Evolutionary conservation across 2,888 invertebrate genomes (phyloP).

Genomic region (Lingula anatina): DNA sequence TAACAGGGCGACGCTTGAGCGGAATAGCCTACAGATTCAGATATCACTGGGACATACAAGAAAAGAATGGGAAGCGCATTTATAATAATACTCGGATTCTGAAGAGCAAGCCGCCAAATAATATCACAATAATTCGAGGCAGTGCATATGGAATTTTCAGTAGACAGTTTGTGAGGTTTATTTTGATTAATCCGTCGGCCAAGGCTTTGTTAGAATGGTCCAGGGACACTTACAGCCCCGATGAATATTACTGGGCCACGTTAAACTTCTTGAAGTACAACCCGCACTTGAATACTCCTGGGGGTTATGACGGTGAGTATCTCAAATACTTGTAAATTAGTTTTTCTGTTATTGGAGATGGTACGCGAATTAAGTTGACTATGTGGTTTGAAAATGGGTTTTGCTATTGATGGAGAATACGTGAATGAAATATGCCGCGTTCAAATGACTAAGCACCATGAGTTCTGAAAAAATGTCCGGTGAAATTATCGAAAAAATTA

Average conservation of each 20-base stretch:
- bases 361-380: too few species aligned
- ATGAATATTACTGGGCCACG: slow-evolving; percentile 40
- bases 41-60: not conserved
- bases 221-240: slow-evolving; percentile 29
- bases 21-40: slow-evolving; percentile 7
- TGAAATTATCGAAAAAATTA: too few species aligned
- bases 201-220: slow-evolving; percentile 25
- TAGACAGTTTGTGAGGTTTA: slow-evolving; percentile 26
- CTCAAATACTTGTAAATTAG: too few species aligned
- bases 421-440: too few species aligned
- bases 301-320: slow-evolving; percentile 21
- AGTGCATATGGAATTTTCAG: slow-evolving; percentile 33
- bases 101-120: slow-evolving; percentile 18
- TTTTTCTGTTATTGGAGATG: too few species aligned
- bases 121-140: slow-evolving; percentile 26
- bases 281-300: slow-evolving; percentile 24
- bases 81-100: slow-evolving; percentile 9
- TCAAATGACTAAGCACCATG: too few species aligned
- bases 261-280: slow-evolving; percentile 27
- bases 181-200: slow-evolving; percentile 16
- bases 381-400: too few species aligned
- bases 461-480: too few species aligned
- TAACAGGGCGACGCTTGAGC: slow-evolving; percentile 9
- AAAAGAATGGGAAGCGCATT: not conserved
- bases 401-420: too few species aligned